Conservation (phyloP, 2,888 invertebrate species). For the Crepidodera aurea region DNA sequence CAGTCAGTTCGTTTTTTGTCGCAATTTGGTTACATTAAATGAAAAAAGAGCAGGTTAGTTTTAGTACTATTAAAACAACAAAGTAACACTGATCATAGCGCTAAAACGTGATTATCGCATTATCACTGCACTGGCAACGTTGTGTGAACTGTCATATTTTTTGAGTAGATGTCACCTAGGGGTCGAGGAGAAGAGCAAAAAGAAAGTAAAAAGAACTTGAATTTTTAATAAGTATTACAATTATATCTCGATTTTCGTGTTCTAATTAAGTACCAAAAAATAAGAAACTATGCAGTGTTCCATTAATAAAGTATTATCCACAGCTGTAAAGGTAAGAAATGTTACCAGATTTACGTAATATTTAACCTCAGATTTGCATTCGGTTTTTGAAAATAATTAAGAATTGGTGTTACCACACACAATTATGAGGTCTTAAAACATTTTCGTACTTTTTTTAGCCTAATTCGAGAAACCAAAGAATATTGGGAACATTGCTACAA, state of each 20-base stretch:
- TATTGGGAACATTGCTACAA: slow-evolving; percentile 55
- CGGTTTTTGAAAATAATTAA: too few relatives aligned
- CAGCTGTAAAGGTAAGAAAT: slow-evolving; percentile 60
- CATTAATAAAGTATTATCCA: slow-evolving; percentile 61
- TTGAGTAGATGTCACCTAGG: slow-evolving; percentile 20
- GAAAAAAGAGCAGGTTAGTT: too few relatives aligned
- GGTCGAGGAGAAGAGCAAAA: slow-evolving; percentile 11
- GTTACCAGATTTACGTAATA: slow-evolving; percentile 24
- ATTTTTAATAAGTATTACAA: slow-evolving; percentile 6
- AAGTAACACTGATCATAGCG: too few relatives aligned
- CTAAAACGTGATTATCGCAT: not conserved
- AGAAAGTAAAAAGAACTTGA: slow-evolving; percentile 7
- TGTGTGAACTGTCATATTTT: not conserved
- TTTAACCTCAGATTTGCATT: slow-evolving; percentile 2
- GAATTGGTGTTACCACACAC: too few relatives aligned
- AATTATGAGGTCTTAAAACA: too few relatives aligned
- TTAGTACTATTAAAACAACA: too few relatives aligned
- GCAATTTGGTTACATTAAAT: too few relatives aligned
- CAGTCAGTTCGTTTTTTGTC: too few relatives aligned
- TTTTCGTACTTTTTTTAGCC: slow-evolving; percentile 41
- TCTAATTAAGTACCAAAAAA: slow-evolving; percentile 12
- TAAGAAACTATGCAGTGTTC: slow-evolving; percentile 61
- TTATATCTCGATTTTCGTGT: not conserved
- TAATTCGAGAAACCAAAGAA: slow-evolving; percentile 49
- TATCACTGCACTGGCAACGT: not conserved